A percentile compares a stretch with the other conserved stretches of the same genome.
Evolutionary conservation across 1,140 invertebrate species (phyloP).

Genomic region (Magallana ariakensis): DNA sequence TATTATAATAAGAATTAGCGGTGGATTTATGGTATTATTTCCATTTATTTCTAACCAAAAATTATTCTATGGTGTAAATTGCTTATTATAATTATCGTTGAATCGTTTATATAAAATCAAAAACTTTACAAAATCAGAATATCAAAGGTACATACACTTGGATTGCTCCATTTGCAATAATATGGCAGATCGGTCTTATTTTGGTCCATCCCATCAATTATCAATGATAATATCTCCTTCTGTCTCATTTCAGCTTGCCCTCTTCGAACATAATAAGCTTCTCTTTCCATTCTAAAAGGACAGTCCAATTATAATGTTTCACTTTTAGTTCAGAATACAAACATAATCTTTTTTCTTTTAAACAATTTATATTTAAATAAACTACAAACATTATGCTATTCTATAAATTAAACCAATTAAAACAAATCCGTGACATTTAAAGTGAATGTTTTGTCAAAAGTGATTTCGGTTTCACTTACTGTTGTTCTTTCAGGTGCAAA

Average conservation of each 20-base stretch:
- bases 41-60: too few species aligned
- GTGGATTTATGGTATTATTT: too few species aligned
- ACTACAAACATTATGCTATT: background rate
- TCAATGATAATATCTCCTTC: constrained; percentile 41
- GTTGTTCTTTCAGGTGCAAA: constrained; percentile 17
- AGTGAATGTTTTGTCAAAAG: background rate
- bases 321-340: background rate
- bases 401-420: background rate
- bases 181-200: constrained; percentile 41
- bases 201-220: constrained; percentile 48
- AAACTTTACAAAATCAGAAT: background rate
- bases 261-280: constrained; percentile 45
- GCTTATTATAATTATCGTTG: too few species aligned
- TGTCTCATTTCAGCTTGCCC: constrained; percentile 39
- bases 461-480: background rate
- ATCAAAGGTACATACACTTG: constrained; percentile 4
- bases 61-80: too few species aligned
- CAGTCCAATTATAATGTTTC: background rate
- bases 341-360: background rate
- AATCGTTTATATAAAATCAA: background rate
- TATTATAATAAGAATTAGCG: too few species aligned
- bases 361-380: background rate
- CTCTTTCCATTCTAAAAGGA: constrained; percentile 35
- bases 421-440: background rate
- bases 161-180: constrained; percentile 33